Evolutionary conservation across 1,140 invertebrate species (phyloP).

Genomic region (Zophobas morio): DNA sequence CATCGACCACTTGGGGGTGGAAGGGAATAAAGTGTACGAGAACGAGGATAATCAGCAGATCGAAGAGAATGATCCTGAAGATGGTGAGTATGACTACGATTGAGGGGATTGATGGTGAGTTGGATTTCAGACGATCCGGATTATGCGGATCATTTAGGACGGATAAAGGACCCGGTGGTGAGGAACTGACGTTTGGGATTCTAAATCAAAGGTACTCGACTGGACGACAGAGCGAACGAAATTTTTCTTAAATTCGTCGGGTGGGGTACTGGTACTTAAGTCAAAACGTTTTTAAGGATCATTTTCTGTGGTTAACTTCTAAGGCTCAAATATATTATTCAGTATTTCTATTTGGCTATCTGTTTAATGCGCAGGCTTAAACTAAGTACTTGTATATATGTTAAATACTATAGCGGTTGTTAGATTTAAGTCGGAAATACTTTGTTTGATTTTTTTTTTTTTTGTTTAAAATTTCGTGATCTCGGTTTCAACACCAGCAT

Average conservation of each 20-base stretch:
- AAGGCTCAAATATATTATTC: conserved; percentile 37
- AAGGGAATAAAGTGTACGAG: conserved; percentile 19
- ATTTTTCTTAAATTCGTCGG: neutral
- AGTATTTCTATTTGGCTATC: conserved; percentile 32
- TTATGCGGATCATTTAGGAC: conserved; percentile 13
- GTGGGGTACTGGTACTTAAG: conserved; percentile 12
- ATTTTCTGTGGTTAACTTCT: conserved; percentile 18
- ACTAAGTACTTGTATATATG: conserved; percentile 21
- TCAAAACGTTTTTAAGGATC: conserved; percentile 2
- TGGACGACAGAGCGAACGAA: neutral
- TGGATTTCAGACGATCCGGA: conserved; percentile 38
- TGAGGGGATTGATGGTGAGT: neutral
- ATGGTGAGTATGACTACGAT: conserved; percentile 12
- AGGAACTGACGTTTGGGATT: conserved; percentile 16
- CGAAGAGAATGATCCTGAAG: conserved; percentile 39
- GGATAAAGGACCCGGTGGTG: conserved; percentile 21
- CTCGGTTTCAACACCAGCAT: conserved; percentile 23
- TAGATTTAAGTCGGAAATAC: conserved; percentile 2
- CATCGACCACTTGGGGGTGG: conserved; percentile 15
- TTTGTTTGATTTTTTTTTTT: conserved; percentile 13
- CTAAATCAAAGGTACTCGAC: neutral
- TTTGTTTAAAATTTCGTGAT: neutral
- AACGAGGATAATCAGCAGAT: conserved; percentile 15
- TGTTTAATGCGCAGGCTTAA: neutral
- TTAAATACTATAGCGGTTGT: neutral